phyloP scores from a whole-genome alignment of 2,797 vertebrate species.

The Gambelia wislizenii region DNA sequence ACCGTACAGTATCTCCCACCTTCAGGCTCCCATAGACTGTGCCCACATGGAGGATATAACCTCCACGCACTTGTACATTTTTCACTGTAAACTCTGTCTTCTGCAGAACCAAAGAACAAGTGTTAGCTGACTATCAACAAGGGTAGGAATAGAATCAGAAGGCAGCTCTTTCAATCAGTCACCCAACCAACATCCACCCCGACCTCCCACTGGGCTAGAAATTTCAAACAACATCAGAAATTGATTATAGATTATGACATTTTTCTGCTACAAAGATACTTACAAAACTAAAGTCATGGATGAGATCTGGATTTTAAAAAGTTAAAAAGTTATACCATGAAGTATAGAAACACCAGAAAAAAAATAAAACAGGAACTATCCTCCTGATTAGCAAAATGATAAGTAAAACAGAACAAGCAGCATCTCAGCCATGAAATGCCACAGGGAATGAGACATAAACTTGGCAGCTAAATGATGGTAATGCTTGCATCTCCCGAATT shows the following conservation, averaged over 20 bases:
- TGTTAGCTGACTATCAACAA: no score
- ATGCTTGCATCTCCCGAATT: neutral
- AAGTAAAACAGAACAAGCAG: neutral
- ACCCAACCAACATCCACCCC: neutral
- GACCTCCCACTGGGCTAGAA: no score
- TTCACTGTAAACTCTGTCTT: slow-evolving; percentile 96
- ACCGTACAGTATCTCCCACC: slow-evolving; percentile 88
- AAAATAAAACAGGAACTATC: no score
- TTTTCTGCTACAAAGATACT: neutral
- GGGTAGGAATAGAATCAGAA: neutral
- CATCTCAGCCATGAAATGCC: neutral
- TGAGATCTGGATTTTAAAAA: neutral
- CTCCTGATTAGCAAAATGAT: neutral
- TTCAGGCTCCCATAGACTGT: slow-evolving; percentile 90
- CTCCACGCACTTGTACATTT: slow-evolving; percentile 95
- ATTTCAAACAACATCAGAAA: neutral
- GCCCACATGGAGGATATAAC: slow-evolving; percentile 92
- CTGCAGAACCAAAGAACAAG: slow-evolving; percentile 73
- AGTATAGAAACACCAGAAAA: neutral
- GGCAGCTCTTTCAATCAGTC: neutral
- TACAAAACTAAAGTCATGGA: neutral
- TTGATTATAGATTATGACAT: neutral
- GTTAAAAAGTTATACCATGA: neutral
- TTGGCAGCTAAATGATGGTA: neutral
- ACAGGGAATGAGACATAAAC: neutral